A percentile compares a stretch with the other conserved stretches of the same genome.
These are phyloP conservation scores for Megaceryle maxima DNA, from an alignment of 2,113 vertebrate species.

Conservation along the genomic window DNA sequence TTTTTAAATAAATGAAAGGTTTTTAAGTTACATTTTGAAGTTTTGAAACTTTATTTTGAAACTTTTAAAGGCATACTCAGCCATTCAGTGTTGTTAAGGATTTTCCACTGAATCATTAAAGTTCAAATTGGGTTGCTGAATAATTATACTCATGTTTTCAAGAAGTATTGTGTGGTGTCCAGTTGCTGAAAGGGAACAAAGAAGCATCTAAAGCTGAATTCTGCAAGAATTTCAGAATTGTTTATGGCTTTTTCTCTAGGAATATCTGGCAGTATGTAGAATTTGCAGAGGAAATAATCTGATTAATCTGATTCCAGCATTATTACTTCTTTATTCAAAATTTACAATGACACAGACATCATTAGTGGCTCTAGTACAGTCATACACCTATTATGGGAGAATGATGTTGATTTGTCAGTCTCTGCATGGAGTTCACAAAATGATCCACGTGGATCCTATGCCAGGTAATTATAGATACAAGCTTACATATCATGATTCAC, in stretches of 20 bases:
- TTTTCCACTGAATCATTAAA: background rate
- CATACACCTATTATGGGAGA: background rate
- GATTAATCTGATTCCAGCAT: background rate
- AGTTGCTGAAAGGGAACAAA: background rate
- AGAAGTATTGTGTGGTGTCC: background rate
- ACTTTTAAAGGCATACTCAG: background rate
- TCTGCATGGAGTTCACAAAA: background rate
- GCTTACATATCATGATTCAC: background rate
- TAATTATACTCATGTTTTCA: background rate
- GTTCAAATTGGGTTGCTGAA: background rate
- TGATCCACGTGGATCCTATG: background rate
- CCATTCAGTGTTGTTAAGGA: background rate
- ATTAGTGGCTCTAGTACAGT: background rate
- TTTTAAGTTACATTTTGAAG: background rate
- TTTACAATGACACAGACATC: background rate
- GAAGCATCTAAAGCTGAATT: background rate
- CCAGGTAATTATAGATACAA: background rate
- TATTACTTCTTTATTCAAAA: background rate
- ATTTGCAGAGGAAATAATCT: background rate
- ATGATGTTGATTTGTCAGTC: background rate
- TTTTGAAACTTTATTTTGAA: background rate
- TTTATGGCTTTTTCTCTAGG: background rate
- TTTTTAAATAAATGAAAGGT: background rate
- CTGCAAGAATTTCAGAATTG: background rate
- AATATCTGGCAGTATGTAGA: background rate